Base-by-base conservation (phyloP, 2,113 vertebrate species). In the Mixornis gularis region DNA sequence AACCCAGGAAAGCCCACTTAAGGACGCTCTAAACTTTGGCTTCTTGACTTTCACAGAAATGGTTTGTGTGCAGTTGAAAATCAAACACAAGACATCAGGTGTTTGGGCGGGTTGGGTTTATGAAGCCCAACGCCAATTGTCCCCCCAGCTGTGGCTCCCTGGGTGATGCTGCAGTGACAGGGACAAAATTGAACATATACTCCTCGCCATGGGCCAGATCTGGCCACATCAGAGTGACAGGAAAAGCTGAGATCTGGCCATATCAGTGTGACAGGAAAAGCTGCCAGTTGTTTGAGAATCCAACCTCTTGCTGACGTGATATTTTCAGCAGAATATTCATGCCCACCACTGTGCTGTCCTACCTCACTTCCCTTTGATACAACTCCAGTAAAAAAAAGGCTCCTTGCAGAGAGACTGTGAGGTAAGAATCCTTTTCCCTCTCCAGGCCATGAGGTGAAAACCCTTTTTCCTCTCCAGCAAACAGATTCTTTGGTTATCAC, bases 71-170 rank as follows among this genome's bases (percentile, higher is more conserved):
- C 24, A 44, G 49, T 3, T n/a, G 34, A 53, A 89, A 94, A 56
- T 13, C 34, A n/a, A 89, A 32, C n/a, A 24, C 4, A 8, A 30
- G 49, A 21, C 19, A 11, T 22, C 5, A 43, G 44, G 20, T 58
- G 18, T 68, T 92, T 5, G 21, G 12, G 9, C 44, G 68, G 51
- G 40, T 11, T 55, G 6, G 26, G 25, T 65, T 85, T 76, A 40
- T 3, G 21, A 17, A 32, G 38, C 10, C 17, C 0, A 3, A 40
- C 3, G 8, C n/a, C 1, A 1, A 27, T 2, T 22, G 29, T 14
- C 25, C 2, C 41, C 15, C 15, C 17, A 30, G 21, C 27, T 64
- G 38, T 5, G 12, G 53, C 30, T 79, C 52, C 58, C 29, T 13
- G 7, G 32, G 5, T 21, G 38, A 27, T 27, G 59, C 64, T 83